Evolutionary conservation across 1,140 invertebrate genomes (phyloP), one percentile per base, ranked within the genome.

Genomic region (Rhopalosiphum padi): DNA sequence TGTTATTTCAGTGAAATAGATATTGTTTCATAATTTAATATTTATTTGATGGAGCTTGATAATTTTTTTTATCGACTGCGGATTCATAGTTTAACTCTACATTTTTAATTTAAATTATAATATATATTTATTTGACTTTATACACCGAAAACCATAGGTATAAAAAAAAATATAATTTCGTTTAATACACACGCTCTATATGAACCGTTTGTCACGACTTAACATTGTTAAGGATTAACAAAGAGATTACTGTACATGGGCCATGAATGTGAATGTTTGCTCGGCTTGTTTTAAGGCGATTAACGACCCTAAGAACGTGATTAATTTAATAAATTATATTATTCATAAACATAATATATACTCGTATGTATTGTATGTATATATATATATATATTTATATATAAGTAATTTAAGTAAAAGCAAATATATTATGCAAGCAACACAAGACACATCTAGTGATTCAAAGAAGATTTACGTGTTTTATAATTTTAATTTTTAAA

Each of bases 231-330:
- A 30, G 89, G 89, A 90, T 90, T 90, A 90, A 90, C 89, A 60
- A 90, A 90, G 25, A 55, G 89, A 90, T 90, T 90, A 90, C 41
- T 43, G 41, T 68, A 90, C 53, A 90, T 55, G 55, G 55, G 89
- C 89, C 41, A 43, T 30, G 89, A 68, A 53, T 55, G 51, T 53
- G 88, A 89, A 89, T 90, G 53, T 90, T 90, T 68, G 37, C 53
- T 43, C 89, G 89, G 89, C 89, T 90, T 43, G 89, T 90, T 90
- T 55, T 90, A 90, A 90, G 89, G 55, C 89, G 89, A 90, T 90
- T 90, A 90, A 90, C 89, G 35, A 51, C 55, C 55, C 37, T 68
- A 90, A 90, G 53, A 90, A 90, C 89, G 53, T 43, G 89, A 90
- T 90, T 90, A 90, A 90, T 60, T 68, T 90, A 90, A 90, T 90